These are phyloP conservation scores for Machimus rusticus DNA, from an alignment of 2,888 invertebrate species.

Conservation along the genomic window DNA sequence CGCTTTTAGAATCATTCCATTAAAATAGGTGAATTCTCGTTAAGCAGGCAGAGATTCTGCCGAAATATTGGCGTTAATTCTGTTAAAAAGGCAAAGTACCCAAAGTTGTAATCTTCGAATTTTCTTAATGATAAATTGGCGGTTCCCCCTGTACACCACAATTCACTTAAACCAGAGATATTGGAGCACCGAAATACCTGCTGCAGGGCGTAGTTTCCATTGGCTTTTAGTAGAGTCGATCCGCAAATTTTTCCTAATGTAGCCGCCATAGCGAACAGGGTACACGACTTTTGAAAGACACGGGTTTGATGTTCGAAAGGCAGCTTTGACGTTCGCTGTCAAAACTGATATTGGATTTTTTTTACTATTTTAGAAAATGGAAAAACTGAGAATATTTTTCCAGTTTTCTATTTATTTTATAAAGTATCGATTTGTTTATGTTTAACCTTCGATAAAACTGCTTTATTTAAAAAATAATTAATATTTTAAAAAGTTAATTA, in stretches of 20 bases:
- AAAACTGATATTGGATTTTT: not conserved
- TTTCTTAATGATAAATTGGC: not conserved
- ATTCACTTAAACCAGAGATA: not conserved
- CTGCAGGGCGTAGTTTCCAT: constrained; percentile 71
- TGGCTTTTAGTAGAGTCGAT: constrained; percentile 81
- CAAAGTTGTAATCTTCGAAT: not conserved
- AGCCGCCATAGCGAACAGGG: constrained; percentile 81
- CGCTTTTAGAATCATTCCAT: not conserved
- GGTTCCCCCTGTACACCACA: not conserved
- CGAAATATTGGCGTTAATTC: not conserved
- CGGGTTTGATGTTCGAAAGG: constrained; percentile 42
- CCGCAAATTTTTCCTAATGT: constrained; percentile 86
- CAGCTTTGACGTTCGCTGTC: not conserved
- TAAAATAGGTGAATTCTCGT: not conserved
- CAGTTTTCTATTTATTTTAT: not conserved
- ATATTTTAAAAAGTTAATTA: not conserved
- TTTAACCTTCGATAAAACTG: not conserved
- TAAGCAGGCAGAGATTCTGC: not conserved
- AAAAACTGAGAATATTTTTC: not conserved
- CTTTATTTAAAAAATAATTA: not conserved
- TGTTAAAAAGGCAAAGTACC: not conserved
- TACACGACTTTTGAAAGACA: constrained; percentile 57
- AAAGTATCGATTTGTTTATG: not conserved
- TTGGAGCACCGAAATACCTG: constrained; percentile 67
- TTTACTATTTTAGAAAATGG: not conserved